Percentiles rank a stretch among this genome's conserved stretches.
These are phyloP conservation scores for Myoxocephalus aenaeus DNA, from an alignment of 2,797 vertebrate species.

Conservation along the genomic window DNA sequence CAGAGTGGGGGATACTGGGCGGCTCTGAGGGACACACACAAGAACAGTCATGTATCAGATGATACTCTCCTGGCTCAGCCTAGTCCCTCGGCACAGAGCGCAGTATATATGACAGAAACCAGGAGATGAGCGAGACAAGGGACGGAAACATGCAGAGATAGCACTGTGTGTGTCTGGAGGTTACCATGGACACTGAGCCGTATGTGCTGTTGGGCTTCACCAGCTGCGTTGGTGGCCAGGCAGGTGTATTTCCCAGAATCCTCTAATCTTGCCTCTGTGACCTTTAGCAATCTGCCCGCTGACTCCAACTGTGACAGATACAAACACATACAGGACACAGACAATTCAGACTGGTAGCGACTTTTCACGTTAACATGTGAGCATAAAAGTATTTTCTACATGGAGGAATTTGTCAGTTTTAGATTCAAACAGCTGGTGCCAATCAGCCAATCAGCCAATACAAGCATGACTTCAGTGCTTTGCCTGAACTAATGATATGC, in stretches of 20 bases:
- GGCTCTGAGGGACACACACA: constrained; percentile 85
- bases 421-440: not conserved
- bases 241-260: constrained; percentile 94
- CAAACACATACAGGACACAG: constrained; percentile 31
- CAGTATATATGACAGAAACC: constrained; percentile 14
- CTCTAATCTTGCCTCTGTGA: constrained; percentile 85
- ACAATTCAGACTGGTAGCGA: not conserved
- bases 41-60: constrained; percentile 18
- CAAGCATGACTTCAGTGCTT: not conserved
- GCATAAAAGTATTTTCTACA: not conserved
- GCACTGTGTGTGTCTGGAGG: constrained; percentile 26
- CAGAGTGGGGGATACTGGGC: constrained; percentile 87
- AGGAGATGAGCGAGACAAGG: constrained; percentile 25
- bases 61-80: constrained; percentile 31
- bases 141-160: constrained; percentile 6
- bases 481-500: not conserved
- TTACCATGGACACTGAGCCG: constrained; percentile 94
- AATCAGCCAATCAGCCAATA: not conserved
- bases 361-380: not conserved
- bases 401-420: not conserved
- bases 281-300: constrained; percentile 88
- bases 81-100: constrained; percentile 11
- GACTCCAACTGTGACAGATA: constrained; percentile 89
- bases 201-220: constrained; percentile 91
- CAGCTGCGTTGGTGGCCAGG: constrained; percentile 95